These are phyloP conservation scores for Marronus borbonicus DNA, from an alignment of 2,888 invertebrate species.

Conservation along the genomic window DNA sequence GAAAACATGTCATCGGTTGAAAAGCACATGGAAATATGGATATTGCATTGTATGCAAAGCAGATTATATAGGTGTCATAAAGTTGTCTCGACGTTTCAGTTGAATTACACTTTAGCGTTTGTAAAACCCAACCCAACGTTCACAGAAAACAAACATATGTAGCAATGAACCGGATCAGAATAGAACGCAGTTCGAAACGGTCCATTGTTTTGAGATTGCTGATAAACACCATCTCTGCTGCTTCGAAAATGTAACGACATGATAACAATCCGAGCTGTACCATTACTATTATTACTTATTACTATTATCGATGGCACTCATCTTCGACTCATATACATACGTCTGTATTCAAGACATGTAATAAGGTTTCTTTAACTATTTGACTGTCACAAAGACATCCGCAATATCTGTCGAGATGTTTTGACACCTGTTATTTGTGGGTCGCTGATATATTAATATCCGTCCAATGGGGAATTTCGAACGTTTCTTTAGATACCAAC, in stretches of 20 bases:
- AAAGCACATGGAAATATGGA: conserved; percentile 31
- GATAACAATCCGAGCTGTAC: conserved; percentile 10
- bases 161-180: conserved; percentile 43
- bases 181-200: conserved; percentile 41
- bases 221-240: conserved; percentile 44
- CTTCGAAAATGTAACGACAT: conserved; percentile 40
- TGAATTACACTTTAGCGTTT: conserved; percentile 45
- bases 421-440: conserved; percentile 19
- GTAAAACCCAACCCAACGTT: conserved; percentile 38
- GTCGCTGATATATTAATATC: conserved; percentile 10
- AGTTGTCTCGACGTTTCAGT: conserved; percentile 45
- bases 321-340: conserved; percentile 25
- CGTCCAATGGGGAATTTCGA: conserved; percentile 18
- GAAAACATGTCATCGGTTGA: conserved; percentile 31
- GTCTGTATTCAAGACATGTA: conserved; percentile 8
- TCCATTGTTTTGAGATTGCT: conserved; percentile 39
- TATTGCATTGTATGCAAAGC: conserved; percentile 46
- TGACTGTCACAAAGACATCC: conserved; percentile 24
- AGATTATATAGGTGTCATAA: conserved; percentile 45
- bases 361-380: conserved; percentile 21
- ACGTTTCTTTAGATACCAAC: not conserved
- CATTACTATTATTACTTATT: conserved; percentile 24
- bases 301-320: not conserved
- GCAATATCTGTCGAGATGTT: conserved; percentile 16
- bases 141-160: conserved; percentile 46